Evolutionary conservation across 2,113 vertebrate genomes (phyloP).

Genomic region (Callipepla squamata): DNA sequence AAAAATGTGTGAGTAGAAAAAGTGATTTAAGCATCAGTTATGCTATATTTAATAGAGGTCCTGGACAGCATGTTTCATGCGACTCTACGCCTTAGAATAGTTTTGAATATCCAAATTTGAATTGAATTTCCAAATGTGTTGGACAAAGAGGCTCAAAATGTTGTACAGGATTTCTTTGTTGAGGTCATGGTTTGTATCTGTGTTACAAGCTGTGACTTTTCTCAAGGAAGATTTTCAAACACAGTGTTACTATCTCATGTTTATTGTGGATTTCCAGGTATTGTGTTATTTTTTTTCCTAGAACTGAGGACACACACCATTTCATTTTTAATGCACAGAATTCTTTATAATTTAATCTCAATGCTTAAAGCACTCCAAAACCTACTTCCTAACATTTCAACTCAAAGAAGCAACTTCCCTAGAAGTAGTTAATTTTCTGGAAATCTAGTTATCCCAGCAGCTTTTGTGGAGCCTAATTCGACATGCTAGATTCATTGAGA

Average conservation of each 20-base stretch:
- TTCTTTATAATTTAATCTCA: background rate
- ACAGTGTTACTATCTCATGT: background rate
- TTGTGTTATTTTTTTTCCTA: background rate
- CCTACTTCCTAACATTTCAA: background rate
- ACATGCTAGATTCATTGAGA: background rate
- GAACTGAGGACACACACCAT: background rate
- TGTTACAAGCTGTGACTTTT: background rate
- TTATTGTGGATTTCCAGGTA: background rate
- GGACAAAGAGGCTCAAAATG: background rate
- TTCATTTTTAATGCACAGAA: background rate
- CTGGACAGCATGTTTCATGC: slow-evolving; percentile 38
- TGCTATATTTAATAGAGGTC: slow-evolving; percentile 20
- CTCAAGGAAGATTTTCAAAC: background rate
- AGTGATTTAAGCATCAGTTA: background rate
- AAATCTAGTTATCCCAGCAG: background rate
- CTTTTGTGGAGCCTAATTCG: background rate
- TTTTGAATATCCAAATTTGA: background rate
- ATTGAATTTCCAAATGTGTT: background rate
- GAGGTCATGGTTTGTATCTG: background rate
- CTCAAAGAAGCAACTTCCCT: background rate
- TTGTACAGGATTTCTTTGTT: background rate
- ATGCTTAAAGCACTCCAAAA: background rate
- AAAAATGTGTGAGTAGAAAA: background rate
- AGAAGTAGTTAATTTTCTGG: background rate
- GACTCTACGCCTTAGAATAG: slow-evolving; percentile 47